These are phyloP conservation scores for Rhinogobius similis DNA, from an alignment of 2,113 vertebrate genomes.

Conservation along the genomic window DNA sequence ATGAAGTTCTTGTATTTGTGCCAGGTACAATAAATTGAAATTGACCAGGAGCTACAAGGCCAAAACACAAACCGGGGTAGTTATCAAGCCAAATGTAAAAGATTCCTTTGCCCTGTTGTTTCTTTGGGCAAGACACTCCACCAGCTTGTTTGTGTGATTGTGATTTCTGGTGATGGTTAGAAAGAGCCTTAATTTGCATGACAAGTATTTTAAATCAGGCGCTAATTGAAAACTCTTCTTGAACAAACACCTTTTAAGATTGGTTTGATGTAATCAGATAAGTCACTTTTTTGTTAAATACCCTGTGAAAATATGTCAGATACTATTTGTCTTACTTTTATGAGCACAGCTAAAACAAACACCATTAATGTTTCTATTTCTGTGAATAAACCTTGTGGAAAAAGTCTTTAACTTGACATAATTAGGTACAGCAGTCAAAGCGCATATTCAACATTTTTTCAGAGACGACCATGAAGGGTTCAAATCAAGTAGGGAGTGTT, in stretches of 20 bases:
- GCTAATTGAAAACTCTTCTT: no score
- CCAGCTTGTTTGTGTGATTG: not conserved
- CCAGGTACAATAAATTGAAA: slow-evolving; percentile 79
- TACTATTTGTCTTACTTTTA: no score
- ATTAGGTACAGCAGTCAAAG: not conserved
- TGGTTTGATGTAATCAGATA: no score
- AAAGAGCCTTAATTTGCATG: no score
- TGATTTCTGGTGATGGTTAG: not conserved
- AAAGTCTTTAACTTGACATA: not conserved
- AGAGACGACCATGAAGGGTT: not conserved
- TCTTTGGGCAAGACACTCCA: not conserved
- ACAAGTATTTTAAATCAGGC: no score
- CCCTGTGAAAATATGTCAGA: no score
- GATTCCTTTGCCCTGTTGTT: not conserved
- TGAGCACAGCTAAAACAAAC: no score
- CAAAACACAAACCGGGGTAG: not conserved
- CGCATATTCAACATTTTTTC: not conserved
- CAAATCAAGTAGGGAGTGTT: not conserved
- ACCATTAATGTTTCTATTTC: no score
- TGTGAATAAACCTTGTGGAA: not conserved
- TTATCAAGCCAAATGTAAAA: not conserved
- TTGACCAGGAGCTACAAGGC: not conserved
- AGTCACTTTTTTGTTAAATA: no score
- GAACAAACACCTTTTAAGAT: no score
- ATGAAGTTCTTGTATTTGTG: slow-evolving; percentile 85